These are phyloP conservation scores for Scaptodrosophila lebanonensis DNA, from an alignment of 1,140 invertebrate genomes.

Conservation along the genomic window DNA sequence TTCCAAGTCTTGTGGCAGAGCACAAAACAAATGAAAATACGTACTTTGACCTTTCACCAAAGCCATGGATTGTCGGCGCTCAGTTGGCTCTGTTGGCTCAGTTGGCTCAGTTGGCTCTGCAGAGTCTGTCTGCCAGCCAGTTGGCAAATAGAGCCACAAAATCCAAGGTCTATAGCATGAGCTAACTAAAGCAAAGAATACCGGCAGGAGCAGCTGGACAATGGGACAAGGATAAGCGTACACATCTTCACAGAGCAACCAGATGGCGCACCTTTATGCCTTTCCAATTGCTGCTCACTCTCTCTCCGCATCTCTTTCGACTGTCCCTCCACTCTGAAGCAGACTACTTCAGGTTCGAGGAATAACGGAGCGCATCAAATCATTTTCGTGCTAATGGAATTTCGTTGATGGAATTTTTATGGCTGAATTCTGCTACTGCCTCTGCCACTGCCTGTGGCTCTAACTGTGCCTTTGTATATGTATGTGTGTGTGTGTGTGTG, in stretches of 20 bases:
- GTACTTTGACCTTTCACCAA: no score
- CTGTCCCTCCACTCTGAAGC: conserved; percentile 15
- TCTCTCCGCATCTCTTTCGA: conserved; percentile 6
- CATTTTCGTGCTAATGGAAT: conserved; percentile 71
- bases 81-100: no score
- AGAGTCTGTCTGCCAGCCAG: no score
- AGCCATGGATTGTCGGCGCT: no score
- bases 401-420: conserved; percentile 68
- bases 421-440: no score
- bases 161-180: no score
- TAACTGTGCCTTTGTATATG: background rate
- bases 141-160: no score
- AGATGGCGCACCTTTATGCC: conserved; percentile 50
- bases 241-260: background rate
- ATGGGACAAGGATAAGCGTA: conserved; percentile 1
- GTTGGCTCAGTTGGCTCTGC: no score
- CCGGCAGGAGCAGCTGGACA: conserved; percentile 6
- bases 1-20: no score
- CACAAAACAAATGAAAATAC: no score
- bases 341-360: conserved; percentile 40
- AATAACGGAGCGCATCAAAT: conserved; percentile 62
- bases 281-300: conserved; percentile 49
- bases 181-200: conserved; percentile 5
- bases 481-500: background rate
- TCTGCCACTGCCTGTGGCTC: background rate